A percentile compares a stretch with the other conserved stretches of the same genome.
phyloP scores from a whole-genome alignment of 2,888 invertebrate species.

The Catocala fraxini region DNA sequence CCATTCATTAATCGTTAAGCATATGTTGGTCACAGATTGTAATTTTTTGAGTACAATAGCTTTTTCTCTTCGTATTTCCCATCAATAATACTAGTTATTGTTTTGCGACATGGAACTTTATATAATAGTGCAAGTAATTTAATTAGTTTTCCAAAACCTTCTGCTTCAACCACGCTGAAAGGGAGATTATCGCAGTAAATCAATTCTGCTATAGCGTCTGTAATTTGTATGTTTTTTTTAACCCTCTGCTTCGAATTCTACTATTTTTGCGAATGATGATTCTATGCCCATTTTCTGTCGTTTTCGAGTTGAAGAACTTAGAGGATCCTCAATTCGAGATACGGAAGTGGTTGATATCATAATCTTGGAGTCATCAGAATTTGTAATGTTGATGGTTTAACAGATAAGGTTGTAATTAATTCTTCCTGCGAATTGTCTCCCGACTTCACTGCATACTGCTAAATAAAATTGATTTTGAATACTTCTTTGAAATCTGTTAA shows the following conservation, averaged over 20 bases:
- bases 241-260: conserved; percentile 32
- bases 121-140: conserved; percentile 4
- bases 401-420: conserved; percentile 23
- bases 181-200: conserved; percentile 12
- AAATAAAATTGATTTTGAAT: too few relatives aligned
- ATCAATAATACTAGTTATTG: too few relatives aligned
- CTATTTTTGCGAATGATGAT: conserved; percentile 34
- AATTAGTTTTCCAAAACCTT: conserved; percentile 30
- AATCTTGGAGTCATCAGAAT: conserved; percentile 7
- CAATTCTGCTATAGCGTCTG: conserved; percentile 19
- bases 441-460: too few relatives aligned
- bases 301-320: conserved; percentile 34
- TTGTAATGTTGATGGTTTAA: conserved; percentile 28
- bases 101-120: too few relatives aligned
- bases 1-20: conserved; percentile 52
- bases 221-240: conserved; percentile 36
- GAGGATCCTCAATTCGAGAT: conserved; percentile 31
- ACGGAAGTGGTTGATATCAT: conserved; percentile 30
- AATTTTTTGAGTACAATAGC: too few relatives aligned
- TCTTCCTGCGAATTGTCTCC: conserved; percentile 18
- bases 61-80: too few relatives aligned
- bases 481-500: neutral
- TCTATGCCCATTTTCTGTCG: conserved; percentile 26
- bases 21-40: too few relatives aligned
- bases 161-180: conserved; percentile 16